Conservation (phyloP, 2,113 vertebrate genomes). For the Corydoras sp. region DNA sequence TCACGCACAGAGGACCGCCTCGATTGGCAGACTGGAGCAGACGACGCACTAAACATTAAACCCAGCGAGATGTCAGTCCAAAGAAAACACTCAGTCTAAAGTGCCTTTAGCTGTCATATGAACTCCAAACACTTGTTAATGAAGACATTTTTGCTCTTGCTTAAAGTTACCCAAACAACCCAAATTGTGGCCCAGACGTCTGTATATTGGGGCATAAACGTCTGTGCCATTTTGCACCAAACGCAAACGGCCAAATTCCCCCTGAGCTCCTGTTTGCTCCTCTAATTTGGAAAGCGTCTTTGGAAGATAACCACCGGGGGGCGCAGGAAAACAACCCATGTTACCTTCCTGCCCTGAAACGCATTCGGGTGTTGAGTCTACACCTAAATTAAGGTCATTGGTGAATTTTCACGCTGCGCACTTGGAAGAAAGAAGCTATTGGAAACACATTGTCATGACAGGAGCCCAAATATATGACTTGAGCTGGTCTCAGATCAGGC, state of each 20-base stretch:
- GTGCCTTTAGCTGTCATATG: constrained; percentile 33
- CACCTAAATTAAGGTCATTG: neutral
- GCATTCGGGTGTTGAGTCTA: neutral
- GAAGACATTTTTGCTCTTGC: neutral
- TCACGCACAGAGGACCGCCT: constrained; percentile 60
- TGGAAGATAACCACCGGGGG: constrained; percentile 26
- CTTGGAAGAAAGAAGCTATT: too few relatives aligned
- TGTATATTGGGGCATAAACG: neutral
- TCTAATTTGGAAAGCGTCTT: neutral
- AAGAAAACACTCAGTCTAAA: constrained; percentile 45
- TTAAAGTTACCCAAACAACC: constrained; percentile 5
- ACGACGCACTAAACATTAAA: constrained; percentile 58
- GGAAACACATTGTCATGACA: too few relatives aligned
- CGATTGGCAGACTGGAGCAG: constrained; percentile 44
- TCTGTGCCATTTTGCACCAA: neutral
- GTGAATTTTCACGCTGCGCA: neutral
- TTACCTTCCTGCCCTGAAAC: neutral
- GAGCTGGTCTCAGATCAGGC: too few relatives aligned
- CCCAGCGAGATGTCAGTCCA: constrained; percentile 37
- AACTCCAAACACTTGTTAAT: constrained; percentile 1
- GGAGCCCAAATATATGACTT: too few relatives aligned
- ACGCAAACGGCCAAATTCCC: neutral
- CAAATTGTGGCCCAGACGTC: neutral
- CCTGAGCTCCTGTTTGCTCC: neutral
- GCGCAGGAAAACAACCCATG: constrained; percentile 36